Conservation (phyloP, 2,113 vertebrate species). For the Peucedramus taeniatus region DNA sequence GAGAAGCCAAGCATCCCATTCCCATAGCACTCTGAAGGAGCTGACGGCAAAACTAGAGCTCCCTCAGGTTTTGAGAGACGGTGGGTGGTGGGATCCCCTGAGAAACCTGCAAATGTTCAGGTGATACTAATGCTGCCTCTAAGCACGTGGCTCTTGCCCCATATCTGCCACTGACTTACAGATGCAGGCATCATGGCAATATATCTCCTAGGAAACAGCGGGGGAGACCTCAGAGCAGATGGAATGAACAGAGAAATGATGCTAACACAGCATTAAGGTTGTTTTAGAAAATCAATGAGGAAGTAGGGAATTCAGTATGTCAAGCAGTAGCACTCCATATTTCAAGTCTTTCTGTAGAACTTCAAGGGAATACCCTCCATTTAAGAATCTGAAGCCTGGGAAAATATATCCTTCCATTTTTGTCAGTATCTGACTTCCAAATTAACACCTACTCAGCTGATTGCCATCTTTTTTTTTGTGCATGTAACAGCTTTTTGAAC, state of each 20-base stretch:
- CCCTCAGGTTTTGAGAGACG: not conserved
- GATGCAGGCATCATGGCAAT: not conserved
- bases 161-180: conserved; percentile 36
- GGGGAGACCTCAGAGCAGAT: conserved; percentile 47
- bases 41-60: not conserved
- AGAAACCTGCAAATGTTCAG: not conserved
- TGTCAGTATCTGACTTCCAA: not conserved
- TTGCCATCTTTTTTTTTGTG: not conserved
- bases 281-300: conserved; percentile 44
- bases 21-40: not conserved
- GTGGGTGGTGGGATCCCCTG: not conserved
- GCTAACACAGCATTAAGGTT: conserved; percentile 50
- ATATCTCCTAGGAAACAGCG: conserved; percentile 52
- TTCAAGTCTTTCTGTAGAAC: not conserved
- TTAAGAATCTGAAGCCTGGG: not conserved
- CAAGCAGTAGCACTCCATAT: not conserved
- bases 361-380: not conserved
- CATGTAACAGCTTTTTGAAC: not conserved
- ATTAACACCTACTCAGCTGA: not conserved
- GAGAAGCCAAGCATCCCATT: not conserved
- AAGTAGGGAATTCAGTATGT: conserved; percentile 1
- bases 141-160: not conserved
- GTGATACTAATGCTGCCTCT: not conserved
- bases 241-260: conserved; percentile 28
- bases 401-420: not conserved